Base-by-base conservation (phyloP, 2,113 vertebrate species). In the Rhea pennata region DNA sequence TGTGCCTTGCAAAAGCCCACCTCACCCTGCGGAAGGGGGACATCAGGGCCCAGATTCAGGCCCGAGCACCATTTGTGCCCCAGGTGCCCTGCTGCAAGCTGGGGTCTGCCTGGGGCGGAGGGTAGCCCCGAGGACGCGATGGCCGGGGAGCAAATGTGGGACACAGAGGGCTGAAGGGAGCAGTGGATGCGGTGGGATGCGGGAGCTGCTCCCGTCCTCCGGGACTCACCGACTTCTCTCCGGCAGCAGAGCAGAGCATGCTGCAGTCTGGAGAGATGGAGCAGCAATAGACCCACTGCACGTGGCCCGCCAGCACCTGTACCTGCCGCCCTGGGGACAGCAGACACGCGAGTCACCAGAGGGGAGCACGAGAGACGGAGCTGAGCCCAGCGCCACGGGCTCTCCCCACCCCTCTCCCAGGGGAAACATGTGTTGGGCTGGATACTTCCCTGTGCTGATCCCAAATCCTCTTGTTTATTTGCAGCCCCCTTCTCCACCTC, bases 211-310 rank as follows among this genome's bases (percentile, higher is more conserved):
- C 29, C 75, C 48, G 4, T 3, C 36, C n/a, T 5, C 44, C 4
- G 11, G 46, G 53, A 98, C 99, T 99, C 97, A 99, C 99, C 89
- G 98, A 98, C 93, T 99, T 99, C 92, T 99, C 98, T 6, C 99
- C 98, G 1, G 99, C 99, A 0, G 98, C 99, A 0, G 99, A 99
- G 6, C 99, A 99, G 22, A 99, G 98, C 99, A 99, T 99, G 93
- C 99, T 99, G 95, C 99, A 99, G 97, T 99, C 99, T 0, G 99
- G 98, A 8, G 99, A 99, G 56, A 99, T 98, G 80, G 99, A 98
- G 95, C 99, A 99, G 98, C 98, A 98, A 94, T 99, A 99, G 70
- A 99, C 98, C 99, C 99, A 99, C 92, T 99, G 98, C 87, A 98
- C 97, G 2, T 99, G 99, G 88, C 99, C 99, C 0, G 97, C 98